These are phyloP conservation scores for Rotaria sp. DNA, from an alignment of 2,888 invertebrate species.

Conservation along the genomic window DNA sequence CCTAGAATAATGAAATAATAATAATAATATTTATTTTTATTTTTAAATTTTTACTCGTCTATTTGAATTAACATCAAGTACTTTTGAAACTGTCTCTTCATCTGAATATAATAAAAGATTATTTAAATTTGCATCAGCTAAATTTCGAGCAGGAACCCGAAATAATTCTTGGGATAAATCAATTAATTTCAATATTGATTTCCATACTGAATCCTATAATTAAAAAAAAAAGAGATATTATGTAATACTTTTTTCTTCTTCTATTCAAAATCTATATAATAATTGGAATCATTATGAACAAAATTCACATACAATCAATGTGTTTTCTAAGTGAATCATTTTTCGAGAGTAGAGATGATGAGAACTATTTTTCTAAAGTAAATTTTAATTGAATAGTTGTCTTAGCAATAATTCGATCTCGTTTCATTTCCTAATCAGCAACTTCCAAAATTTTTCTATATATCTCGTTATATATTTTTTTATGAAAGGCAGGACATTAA, in stretches of 20 bases:
- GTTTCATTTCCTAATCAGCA: no score
- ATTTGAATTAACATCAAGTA: not conserved
- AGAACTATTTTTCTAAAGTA: no score
- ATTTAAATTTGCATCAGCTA: conserved; percentile 10
- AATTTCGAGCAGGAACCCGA: not conserved
- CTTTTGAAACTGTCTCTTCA: not conserved
- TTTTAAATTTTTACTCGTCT: not conserved
- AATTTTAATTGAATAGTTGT: no score
- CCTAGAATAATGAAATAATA: not conserved
- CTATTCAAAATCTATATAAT: not conserved
- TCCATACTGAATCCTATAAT: not conserved
- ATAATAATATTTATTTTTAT: not conserved
- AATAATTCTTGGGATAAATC: not conserved
- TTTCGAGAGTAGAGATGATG: no score
- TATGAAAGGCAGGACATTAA: no score
- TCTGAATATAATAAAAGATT: not conserved
- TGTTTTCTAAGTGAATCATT: no score
- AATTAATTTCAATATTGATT: conserved; percentile 3
- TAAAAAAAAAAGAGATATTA: no score
- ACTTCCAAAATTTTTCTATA: no score
- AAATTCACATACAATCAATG: no score
- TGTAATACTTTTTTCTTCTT: not conserved
- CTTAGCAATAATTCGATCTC: no score
- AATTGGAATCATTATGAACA: no score
- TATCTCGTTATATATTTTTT: no score